These are phyloP conservation scores for Drosophila parvula DNA, from an alignment of 1,140 invertebrate genomes.

Conservation along the genomic window DNA sequence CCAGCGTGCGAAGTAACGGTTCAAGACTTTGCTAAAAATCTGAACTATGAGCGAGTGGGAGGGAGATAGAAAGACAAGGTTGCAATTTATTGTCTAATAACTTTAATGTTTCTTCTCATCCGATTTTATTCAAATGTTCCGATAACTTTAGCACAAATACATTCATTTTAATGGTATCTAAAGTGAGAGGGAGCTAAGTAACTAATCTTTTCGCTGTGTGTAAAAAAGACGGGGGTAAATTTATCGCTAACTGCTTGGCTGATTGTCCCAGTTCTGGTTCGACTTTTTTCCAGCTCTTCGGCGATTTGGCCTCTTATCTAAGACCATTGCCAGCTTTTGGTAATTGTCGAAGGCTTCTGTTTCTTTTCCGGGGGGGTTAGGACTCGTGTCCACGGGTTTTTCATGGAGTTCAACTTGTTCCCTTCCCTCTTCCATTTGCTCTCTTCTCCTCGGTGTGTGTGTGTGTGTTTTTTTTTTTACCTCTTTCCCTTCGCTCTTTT, in stretches of 20 bases:
- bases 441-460: too few species aligned
- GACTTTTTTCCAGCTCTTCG: constrained; percentile 17
- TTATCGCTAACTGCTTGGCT: constrained; percentile 48
- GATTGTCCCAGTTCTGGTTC: constrained; percentile 41
- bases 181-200: too few species aligned
- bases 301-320: constrained; percentile 44
- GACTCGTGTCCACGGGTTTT: constrained; percentile 12
- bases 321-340: constrained; percentile 39
- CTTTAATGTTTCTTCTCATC: too few species aligned
- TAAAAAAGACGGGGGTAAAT: constrained; percentile 23
- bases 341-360: constrained; percentile 36
- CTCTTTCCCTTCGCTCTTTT: constrained; percentile 21
- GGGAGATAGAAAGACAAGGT: too few species aligned
- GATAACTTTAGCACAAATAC: too few species aligned
- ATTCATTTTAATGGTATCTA: too few species aligned
- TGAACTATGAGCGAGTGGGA: too few species aligned
- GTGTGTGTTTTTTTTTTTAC: constrained; percentile 18
- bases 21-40: too few species aligned
- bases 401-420: constrained; percentile 19
- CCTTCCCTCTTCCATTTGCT: background rate
- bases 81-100: too few species aligned
- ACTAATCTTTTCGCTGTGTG: too few species aligned
- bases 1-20: too few species aligned
- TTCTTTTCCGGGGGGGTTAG: constrained; percentile 11
- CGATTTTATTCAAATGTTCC: too few species aligned